A percentile compares a stretch with the other conserved stretches of the same genome.
phyloP scores from a whole-genome alignment of 2,797 vertebrate species.

The Myotis planiceps region DNA sequence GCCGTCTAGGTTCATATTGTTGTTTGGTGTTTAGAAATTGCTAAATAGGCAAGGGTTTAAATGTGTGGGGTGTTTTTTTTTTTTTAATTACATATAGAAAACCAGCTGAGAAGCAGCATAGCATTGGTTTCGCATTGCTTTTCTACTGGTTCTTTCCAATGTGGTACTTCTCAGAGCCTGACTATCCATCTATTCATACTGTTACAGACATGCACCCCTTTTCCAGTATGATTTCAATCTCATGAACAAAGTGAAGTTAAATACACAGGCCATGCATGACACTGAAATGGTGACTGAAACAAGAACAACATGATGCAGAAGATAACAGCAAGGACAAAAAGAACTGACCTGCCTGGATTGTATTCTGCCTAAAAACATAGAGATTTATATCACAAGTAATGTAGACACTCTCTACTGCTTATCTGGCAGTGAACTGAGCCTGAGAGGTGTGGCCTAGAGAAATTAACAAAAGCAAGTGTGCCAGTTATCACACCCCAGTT shows the following conservation, averaged over 20 bases:
- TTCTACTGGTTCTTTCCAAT: not conserved
- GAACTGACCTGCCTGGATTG: not conserved
- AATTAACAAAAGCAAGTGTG: not conserved
- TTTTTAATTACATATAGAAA: not conserved
- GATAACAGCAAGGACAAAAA: not conserved
- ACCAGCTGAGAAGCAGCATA: not conserved
- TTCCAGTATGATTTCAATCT: constrained; percentile 8
- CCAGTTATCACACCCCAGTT: not conserved
- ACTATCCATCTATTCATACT: not conserved
- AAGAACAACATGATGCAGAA: not conserved
- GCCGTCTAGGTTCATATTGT: not conserved
- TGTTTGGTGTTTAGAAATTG: constrained; percentile 54
- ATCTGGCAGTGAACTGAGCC: not conserved
- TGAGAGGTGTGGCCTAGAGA: not conserved
- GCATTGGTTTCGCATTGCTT: not conserved
- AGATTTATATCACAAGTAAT: not conserved
- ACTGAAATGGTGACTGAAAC: not conserved
- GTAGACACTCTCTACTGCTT: not conserved
- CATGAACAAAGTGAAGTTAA: constrained; percentile 25
- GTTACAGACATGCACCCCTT: not conserved
- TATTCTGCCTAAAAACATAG: not conserved
- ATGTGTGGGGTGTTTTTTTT: not conserved
- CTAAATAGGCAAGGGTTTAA: not conserved
- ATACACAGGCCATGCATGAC: not conserved
- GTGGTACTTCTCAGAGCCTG: not conserved